phyloP scores from a whole-genome alignment of 1,140 invertebrate genomes.

The Apis dorsata region DNA sequence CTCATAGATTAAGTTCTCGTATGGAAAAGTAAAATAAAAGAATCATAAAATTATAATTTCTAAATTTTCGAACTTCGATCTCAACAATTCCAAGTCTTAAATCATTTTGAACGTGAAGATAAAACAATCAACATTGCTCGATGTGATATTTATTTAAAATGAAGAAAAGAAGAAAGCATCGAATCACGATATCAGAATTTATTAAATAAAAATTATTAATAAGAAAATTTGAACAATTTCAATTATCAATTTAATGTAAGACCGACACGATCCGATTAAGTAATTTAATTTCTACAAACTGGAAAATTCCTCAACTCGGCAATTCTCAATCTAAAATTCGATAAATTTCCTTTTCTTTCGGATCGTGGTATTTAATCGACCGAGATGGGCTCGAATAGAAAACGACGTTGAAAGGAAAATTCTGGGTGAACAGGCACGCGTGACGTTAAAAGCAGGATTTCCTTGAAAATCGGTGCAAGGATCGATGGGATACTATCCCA shows the following conservation, averaged over 20 bases:
- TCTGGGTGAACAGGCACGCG: background rate
- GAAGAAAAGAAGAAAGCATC: too few relatives aligned
- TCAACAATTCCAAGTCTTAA: background rate
- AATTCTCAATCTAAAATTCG: background rate
- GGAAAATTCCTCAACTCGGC: background rate
- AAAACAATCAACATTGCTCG: background rate
- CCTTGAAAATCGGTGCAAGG: background rate
- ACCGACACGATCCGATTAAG: too few relatives aligned
- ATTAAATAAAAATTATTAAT: too few relatives aligned
- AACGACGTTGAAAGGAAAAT: background rate
- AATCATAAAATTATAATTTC: background rate
- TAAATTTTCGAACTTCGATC: background rate
- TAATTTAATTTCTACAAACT: too few relatives aligned
- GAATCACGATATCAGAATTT: too few relatives aligned
- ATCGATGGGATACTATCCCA: constrained; percentile 24
- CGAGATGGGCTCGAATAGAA: background rate
- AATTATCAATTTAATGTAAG: too few relatives aligned
- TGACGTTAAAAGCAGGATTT: constrained; percentile 2
- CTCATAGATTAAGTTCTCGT: background rate
- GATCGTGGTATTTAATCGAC: background rate
- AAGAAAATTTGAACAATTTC: too few relatives aligned
- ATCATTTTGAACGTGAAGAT: background rate
- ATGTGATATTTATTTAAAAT: too few relatives aligned
- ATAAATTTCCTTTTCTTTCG: background rate
- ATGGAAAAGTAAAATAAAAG: background rate